phyloP scores from a whole-genome alignment of 2,113 vertebrate species.

The Atherinomorus stipes region DNA sequence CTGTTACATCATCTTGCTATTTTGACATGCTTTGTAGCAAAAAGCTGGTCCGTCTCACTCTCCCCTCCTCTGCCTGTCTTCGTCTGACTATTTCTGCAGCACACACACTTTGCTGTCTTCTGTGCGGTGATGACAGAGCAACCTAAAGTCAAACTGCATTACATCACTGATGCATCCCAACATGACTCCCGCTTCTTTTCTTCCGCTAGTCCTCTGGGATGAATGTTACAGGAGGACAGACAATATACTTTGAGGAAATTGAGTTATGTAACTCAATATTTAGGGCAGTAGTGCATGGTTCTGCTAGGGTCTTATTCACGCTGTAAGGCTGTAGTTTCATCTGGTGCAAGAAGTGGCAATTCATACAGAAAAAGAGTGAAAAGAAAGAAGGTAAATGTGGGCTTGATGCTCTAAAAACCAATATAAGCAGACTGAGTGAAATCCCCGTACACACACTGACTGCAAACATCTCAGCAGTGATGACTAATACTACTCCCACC shows the following conservation, averaged over 20 bases:
- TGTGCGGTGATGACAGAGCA: constrained; percentile 39
- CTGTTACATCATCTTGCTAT: constrained; percentile 62
- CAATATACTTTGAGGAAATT: constrained; percentile 3
- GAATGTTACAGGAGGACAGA: constrained; percentile 53
- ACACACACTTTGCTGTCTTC: constrained; percentile 10
- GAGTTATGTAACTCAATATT: constrained; percentile 50
- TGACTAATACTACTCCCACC: constrained; percentile 65
- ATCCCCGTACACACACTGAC: constrained; percentile 12
- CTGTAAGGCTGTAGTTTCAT: neutral
- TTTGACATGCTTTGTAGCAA: constrained; percentile 50
- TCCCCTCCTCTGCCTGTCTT: constrained; percentile 22
- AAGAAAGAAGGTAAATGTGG: neutral
- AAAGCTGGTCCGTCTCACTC: constrained; percentile 38
- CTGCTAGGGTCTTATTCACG: neutral
- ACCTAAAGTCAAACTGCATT: constrained; percentile 48
- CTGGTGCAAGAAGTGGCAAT: neutral
- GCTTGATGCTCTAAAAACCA: constrained; percentile 6
- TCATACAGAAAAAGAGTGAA: neutral
- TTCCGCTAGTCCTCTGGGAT: constrained; percentile 11
- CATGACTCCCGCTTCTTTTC: neutral
- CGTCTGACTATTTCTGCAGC: constrained; percentile 17
- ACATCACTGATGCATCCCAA: constrained; percentile 43
- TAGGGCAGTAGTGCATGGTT: constrained; percentile 41
- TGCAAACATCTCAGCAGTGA: constrained; percentile 39
- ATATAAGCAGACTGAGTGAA: constrained; percentile 6